These are phyloP conservation scores for Sebastes ruberrimus DNA, from an alignment of 2,797 vertebrate species.

Conservation along the genomic window DNA sequence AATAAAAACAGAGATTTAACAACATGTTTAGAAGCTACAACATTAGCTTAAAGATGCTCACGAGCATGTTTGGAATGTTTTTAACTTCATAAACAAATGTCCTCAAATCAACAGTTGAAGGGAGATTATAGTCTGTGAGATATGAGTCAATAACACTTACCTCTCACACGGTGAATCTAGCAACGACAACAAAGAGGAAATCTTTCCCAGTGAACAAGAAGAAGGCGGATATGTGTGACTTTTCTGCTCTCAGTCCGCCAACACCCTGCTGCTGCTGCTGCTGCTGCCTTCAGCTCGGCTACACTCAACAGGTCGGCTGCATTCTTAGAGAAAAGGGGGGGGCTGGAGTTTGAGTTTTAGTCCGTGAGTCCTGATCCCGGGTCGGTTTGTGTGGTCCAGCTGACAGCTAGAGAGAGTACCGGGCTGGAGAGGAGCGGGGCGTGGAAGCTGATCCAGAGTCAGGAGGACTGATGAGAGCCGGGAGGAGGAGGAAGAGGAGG, in stretches of 20 bases:
- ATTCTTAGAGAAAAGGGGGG: conserved; percentile 34
- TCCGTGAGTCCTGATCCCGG: conserved; percentile 33
- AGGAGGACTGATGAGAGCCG: neutral
- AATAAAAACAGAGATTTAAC: neutral
- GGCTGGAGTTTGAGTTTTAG: conserved; percentile 52
- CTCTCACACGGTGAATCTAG: conserved; percentile 10
- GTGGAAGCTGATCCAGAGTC: conserved; percentile 60
- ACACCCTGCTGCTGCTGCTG: conserved; percentile 63
- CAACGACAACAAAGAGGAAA: conserved; percentile 2
- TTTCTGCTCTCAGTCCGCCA: conserved; percentile 34
- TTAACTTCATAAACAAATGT: neutral
- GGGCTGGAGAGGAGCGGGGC: neutral
- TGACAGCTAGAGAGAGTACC: neutral
- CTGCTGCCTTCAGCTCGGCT: neutral
- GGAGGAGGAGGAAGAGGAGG: conserved; percentile 33
- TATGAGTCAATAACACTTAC: conserved; percentile 24
- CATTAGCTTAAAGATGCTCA: conserved; percentile 1
- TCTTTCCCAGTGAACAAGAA: neutral
- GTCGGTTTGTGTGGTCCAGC: conserved; percentile 32
- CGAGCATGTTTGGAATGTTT: neutral
- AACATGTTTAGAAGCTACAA: neutral
- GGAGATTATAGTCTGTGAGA: rapidly evolving
- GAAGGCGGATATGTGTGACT: conserved; percentile 10
- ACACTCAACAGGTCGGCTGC: conserved; percentile 76
- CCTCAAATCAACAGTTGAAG: neutral